Percentiles rank a stretch among this genome's conserved stretches.
Evolutionary conservation across 1,140 invertebrate species (phyloP).

Genomic region (Drosophila novamexicana): DNA sequence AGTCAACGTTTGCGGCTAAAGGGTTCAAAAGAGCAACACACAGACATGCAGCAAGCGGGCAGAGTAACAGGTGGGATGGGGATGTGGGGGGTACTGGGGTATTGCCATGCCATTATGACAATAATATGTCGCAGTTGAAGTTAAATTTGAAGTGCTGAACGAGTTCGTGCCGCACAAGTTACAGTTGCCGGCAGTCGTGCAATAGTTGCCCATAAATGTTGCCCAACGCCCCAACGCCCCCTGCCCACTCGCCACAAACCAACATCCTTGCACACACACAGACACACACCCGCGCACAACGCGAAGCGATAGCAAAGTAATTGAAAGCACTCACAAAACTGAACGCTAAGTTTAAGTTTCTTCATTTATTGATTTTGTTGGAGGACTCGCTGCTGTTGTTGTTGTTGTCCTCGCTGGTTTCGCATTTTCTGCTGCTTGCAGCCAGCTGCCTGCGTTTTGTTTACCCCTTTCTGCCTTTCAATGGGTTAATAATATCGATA

Average conservation of each 20-base stretch:
- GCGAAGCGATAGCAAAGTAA: constrained; percentile 45
- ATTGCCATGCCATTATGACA: constrained; percentile 61
- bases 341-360: constrained; percentile 29
- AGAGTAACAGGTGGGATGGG: neutral
- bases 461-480: neutral
- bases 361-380: constrained; percentile 42
- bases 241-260: neutral
- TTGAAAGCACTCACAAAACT: constrained; percentile 45
- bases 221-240: neutral
- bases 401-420: neutral
- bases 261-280: neutral
- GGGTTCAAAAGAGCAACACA: constrained; percentile 44
- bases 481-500: constrained; percentile 29
- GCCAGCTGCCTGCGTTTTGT: too few species aligned
- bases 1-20: constrained; percentile 68
- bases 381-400: neutral
- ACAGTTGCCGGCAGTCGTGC: constrained; percentile 19
- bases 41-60: too few species aligned
- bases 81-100: too few species aligned
- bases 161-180: constrained; percentile 45
- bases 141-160: constrained; percentile 49
- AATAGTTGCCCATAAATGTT: constrained; percentile 35
- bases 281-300: neutral
- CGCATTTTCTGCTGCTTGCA: neutral
- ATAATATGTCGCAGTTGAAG: constrained; percentile 70